These are phyloP conservation scores for Erethizon dorsatum DNA, from an alignment of 2,797 vertebrate species.

Conservation along the genomic window DNA sequence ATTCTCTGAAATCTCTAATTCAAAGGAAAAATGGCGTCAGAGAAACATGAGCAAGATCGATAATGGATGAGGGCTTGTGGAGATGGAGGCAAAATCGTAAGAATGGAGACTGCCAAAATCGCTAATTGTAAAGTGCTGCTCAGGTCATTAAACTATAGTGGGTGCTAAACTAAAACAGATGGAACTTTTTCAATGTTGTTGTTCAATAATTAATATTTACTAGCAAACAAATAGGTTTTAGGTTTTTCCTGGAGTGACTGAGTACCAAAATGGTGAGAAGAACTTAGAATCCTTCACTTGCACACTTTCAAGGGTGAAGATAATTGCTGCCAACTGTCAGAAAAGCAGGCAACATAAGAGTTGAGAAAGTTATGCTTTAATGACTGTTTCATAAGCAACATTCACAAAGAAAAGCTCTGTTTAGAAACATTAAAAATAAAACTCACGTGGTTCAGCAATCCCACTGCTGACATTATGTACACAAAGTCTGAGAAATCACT, in stretches of 20 bases:
- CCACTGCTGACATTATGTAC: neutral
- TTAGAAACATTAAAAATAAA: neutral
- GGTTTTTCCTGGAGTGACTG: neutral
- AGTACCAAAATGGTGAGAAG: neutral
- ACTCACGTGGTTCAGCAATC: neutral
- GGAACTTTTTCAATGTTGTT: neutral
- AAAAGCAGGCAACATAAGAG: neutral
- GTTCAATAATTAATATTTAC: neutral
- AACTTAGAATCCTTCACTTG: neutral
- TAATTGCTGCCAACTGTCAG: neutral
- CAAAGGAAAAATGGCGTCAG: slow-evolving; percentile 72
- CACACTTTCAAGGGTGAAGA: neutral
- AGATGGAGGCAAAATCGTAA: neutral
- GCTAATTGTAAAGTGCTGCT: neutral
- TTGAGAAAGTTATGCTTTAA: neutral
- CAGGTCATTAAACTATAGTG: neutral
- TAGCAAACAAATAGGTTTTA: neutral
- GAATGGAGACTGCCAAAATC: neutral
- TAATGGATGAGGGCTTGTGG: slow-evolving; percentile 38
- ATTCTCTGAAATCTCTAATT: slow-evolving; percentile 84
- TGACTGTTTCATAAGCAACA: neutral
- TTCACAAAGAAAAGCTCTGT: neutral
- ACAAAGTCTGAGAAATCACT: neutral
- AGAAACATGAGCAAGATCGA: slow-evolving; percentile 71
- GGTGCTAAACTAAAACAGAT: neutral